These are phyloP conservation scores for Platichthys flesus DNA, from an alignment of 2,113 vertebrate genomes.

Conservation along the genomic window DNA sequence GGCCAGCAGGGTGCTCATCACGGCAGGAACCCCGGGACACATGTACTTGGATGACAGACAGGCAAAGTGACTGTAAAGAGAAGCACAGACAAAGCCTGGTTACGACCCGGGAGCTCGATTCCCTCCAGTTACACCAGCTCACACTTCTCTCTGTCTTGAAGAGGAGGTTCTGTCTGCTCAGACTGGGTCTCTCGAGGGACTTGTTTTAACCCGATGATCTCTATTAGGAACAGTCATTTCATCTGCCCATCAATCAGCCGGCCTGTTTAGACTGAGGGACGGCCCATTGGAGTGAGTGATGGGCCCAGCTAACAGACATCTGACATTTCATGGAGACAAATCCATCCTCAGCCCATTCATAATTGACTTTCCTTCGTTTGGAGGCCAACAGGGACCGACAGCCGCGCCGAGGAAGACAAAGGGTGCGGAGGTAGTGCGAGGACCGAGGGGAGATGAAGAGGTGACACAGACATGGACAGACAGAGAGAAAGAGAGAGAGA, in stretches of 20 bases:
- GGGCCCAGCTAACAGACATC: conserved; percentile 43
- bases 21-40: conserved; percentile 97
- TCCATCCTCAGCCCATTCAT: conserved; percentile 26
- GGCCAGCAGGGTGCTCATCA: conserved; percentile 98
- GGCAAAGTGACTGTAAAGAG: conserved; percentile 91
- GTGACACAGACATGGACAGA: conserved; percentile 6
- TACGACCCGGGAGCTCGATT: conserved; percentile 1
- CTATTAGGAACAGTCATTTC: conserved; percentile 31
- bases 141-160: neutral
- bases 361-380: conserved; percentile 41
- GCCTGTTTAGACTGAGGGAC: conserved; percentile 50
- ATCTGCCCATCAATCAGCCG: conserved; percentile 27
- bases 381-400: conserved; percentile 12
- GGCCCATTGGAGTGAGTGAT: conserved; percentile 43
- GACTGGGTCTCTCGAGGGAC: neutral
- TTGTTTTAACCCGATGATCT: conserved; percentile 22
- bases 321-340: conserved; percentile 42
- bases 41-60: conserved; percentile 99
- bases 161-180: neutral
- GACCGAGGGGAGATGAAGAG: neutral
- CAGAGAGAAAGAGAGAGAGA: neutral
- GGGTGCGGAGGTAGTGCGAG: neutral
- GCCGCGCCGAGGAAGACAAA: neutral
- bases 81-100: conserved; percentile 18
- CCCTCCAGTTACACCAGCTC: neutral